A percentile compares a stretch with the other conserved stretches of the same genome.
Evolutionary conservation across 1,140 invertebrate species (phyloP).

Genomic region (Hirudo medicinalis): DNA sequence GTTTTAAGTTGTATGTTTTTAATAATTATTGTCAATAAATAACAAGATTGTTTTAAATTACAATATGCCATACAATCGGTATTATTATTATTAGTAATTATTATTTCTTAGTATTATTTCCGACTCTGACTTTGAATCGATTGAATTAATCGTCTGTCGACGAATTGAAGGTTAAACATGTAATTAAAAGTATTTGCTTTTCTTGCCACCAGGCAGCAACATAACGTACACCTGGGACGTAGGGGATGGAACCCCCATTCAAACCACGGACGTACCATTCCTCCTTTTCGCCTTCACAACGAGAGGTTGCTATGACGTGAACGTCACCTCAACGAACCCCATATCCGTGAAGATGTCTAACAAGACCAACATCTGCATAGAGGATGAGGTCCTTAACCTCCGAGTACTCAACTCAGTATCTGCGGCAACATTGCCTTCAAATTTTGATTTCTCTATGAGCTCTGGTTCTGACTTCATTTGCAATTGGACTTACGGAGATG

Average conservation of each 20-base stretch:
- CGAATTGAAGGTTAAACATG: neutral
- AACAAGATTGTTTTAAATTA: no score
- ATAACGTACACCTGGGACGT: constrained; percentile 6
- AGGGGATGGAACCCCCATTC: constrained; percentile 11
- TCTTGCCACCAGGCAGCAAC: constrained; percentile 3
- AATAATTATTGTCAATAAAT: no score
- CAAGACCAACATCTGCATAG: constrained; percentile 15
- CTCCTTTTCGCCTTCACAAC: constrained; percentile 9
- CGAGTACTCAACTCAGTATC: constrained; percentile 2
- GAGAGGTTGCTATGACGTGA: constrained; percentile 13
- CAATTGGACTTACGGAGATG: constrained; percentile 17
- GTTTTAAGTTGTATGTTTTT: no score
- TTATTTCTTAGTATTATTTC: neutral
- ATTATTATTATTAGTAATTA: neutral
- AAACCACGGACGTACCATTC: constrained; percentile 4
- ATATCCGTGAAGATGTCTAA: neutral
- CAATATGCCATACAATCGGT: neutral
- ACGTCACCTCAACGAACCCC: constrained; percentile 4
- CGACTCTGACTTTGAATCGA: neutral
- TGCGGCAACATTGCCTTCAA: constrained; percentile 4
- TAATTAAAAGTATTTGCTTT: neutral
- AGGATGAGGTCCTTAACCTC: neutral
- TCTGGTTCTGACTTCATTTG: constrained; percentile 16
- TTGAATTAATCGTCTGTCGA: neutral
- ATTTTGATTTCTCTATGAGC: constrained; percentile 9